Percentiles rank a stretch among this genome's conserved stretches.
These are phyloP conservation scores for Drosophila persimilis DNA, from an alignment of 1,140 invertebrate genomes.

Conservation along the genomic window DNA sequence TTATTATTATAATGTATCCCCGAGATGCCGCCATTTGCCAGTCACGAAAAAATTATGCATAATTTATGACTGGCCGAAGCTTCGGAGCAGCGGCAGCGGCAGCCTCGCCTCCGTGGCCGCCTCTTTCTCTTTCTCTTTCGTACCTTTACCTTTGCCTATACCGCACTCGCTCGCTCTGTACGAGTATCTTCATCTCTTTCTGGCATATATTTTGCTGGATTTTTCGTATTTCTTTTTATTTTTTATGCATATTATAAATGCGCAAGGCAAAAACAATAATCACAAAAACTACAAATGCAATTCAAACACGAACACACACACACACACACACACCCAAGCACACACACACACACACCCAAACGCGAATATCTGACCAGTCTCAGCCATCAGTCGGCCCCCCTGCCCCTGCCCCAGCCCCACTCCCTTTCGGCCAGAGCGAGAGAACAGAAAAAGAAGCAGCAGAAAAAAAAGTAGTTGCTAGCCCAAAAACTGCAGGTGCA, in stretches of 20 bases:
- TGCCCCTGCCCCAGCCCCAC: neutral
- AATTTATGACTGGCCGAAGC: constrained; percentile 76
- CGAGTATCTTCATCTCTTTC: constrained; percentile 12
- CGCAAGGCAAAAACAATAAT: constrained; percentile 63
- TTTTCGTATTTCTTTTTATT: constrained; percentile 50
- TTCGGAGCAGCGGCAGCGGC: constrained; percentile 22
- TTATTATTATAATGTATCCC: constrained; percentile 66
- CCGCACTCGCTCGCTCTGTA: constrained; percentile 6
- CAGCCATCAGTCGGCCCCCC: constrained; percentile 48
- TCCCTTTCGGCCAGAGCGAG: constrained; percentile 16
- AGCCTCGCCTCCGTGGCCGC: constrained; percentile 1
- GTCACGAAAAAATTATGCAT: constrained; percentile 73
- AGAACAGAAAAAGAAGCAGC: constrained; percentile 10
- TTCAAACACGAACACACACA: constrained; percentile 22
- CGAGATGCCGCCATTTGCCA: constrained; percentile 69
- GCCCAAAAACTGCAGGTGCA: constrained; percentile 67
- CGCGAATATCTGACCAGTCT: constrained; percentile 52
- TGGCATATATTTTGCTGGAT: constrained; percentile 43
- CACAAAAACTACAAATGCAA: constrained; percentile 31
- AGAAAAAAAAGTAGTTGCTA: constrained; percentile 22
- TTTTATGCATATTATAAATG: constrained; percentile 72
- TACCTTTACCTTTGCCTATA: constrained; percentile 9
- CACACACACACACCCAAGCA: neutral
- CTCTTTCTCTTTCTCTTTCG: constrained; percentile 43
- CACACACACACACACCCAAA: neutral